These are phyloP conservation scores for Cataglyphis rosenhaueri DNA, from an alignment of 2,888 invertebrate species.

Conservation along the genomic window DNA sequence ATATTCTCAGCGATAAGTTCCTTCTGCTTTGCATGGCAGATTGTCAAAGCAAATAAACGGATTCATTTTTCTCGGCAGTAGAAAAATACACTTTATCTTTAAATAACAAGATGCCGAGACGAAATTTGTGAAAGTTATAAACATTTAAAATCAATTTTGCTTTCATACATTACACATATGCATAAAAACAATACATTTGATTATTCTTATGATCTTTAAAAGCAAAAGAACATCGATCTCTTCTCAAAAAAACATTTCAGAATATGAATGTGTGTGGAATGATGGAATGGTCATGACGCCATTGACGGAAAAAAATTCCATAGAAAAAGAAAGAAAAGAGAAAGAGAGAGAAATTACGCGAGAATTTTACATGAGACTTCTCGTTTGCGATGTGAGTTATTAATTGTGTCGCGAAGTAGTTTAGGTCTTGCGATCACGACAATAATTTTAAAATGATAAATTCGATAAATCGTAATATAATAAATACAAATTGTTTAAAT, in stretches of 20 bases:
- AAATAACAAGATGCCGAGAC: neutral
- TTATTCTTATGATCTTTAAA: neutral
- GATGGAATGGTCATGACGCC: neutral
- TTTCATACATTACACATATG: neutral
- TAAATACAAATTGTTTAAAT: neutral
- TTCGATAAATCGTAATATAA: neutral
- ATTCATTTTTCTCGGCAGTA: neutral
- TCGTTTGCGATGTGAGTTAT: neutral
- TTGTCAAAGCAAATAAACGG: neutral
- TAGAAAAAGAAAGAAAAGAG: neutral
- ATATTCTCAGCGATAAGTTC: constrained; percentile 20
- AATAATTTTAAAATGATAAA: neutral
- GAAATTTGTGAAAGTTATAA: neutral
- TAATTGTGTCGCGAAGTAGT: neutral
- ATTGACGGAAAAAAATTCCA: neutral
- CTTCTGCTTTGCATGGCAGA: neutral
- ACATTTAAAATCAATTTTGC: neutral
- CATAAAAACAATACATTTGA: neutral
- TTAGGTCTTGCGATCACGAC: neutral
- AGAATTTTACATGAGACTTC: neutral
- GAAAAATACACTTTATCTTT: neutral
- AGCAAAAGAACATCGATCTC: neutral
- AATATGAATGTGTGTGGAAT: neutral
- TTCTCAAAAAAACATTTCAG: neutral
- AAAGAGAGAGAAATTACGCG: neutral